These are phyloP conservation scores for Zoanthus solanderi DNA, from an alignment of 92 coral and sea anemone species.

Conservation along the genomic window DNA sequence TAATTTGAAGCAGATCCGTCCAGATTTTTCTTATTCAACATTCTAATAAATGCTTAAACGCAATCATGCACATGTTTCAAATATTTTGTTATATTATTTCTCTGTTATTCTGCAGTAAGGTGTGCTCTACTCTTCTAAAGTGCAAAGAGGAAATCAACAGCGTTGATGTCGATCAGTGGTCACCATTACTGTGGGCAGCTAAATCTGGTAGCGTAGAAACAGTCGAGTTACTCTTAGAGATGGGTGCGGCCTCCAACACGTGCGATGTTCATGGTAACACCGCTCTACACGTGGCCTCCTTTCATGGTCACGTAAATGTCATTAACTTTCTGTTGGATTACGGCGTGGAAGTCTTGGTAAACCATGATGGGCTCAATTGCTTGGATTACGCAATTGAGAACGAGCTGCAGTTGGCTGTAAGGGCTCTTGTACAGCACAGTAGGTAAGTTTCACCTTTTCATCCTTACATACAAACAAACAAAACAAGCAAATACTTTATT, in stretches of 20 bases:
- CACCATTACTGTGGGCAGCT: constrained; percentile 47
- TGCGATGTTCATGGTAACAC: constrained; percentile 68
- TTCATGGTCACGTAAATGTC: constrained; percentile 54
- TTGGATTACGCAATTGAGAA: constrained; percentile 69
- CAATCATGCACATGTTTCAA: neutral
- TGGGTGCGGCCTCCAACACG: constrained; percentile 58
- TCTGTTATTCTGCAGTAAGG: constrained; percentile 1
- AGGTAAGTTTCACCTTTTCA: neutral
- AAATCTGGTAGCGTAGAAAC: constrained; percentile 45
- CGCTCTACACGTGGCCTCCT: constrained; percentile 72
- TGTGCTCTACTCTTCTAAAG: constrained; percentile 28
- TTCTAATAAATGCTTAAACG: too few species aligned
- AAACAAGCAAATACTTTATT: too few species aligned
- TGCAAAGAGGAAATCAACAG: constrained; percentile 31
- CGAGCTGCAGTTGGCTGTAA: constrained; percentile 35
- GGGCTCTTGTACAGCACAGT: constrained; percentile 32
- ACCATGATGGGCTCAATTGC: constrained; percentile 59
- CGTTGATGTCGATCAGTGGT: constrained; percentile 33
- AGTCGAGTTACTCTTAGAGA: constrained; percentile 55
- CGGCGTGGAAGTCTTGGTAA: constrained; percentile 52
- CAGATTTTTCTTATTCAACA: too few species aligned
- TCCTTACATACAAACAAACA: too few species aligned
- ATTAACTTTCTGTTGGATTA: constrained; percentile 50
- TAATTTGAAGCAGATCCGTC: too few species aligned
- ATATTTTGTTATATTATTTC: neutral